These are phyloP conservation scores for Chunga burmeisteri DNA, from an alignment of 2,113 vertebrate species.

Conservation along the genomic window DNA sequence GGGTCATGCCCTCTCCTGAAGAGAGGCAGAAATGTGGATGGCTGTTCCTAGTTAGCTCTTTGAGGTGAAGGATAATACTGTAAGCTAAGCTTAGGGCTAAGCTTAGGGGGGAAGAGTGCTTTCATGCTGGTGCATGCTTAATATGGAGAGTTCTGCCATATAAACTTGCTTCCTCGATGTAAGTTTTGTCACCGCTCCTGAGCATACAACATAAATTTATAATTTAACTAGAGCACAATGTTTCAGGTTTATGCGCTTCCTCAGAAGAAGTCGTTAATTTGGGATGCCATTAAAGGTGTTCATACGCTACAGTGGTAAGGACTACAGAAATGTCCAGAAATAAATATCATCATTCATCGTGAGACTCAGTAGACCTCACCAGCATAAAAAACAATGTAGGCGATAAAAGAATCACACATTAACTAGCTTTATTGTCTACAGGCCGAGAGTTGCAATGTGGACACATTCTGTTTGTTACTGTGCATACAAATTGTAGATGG, in stretches of 20 bases:
- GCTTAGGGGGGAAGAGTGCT: background rate
- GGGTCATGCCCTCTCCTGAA: fast-evolving
- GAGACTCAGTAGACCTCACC: background rate
- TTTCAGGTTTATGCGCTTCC: constrained; percentile 19
- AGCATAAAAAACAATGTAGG: constrained; percentile 7
- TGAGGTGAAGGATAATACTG: background rate
- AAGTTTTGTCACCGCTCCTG: no score
- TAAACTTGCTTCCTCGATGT: background rate
- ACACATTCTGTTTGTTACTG: background rate
- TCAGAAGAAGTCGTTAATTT: constrained; percentile 12
- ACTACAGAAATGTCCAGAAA: constrained; percentile 12
- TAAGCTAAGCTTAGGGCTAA: background rate
- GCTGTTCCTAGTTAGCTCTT: background rate
- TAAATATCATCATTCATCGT: background rate
- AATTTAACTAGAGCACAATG: background rate
- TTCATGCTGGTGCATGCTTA: fast-evolving
- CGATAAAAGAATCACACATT: background rate
- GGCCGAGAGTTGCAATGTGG: background rate
- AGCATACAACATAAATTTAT: no score
- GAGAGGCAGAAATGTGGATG: fast-evolving
- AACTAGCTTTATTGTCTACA: constrained; percentile 1
- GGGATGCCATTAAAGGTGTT: constrained; percentile 22
- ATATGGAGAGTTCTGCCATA: fast-evolving
- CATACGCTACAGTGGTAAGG: background rate
- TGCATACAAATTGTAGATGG: background rate